Percentiles rank a stretch among this genome's conserved stretches.
phyloP scores from a whole-genome alignment of 2,888 invertebrate genomes.

The Lottia gigantea region DNA sequence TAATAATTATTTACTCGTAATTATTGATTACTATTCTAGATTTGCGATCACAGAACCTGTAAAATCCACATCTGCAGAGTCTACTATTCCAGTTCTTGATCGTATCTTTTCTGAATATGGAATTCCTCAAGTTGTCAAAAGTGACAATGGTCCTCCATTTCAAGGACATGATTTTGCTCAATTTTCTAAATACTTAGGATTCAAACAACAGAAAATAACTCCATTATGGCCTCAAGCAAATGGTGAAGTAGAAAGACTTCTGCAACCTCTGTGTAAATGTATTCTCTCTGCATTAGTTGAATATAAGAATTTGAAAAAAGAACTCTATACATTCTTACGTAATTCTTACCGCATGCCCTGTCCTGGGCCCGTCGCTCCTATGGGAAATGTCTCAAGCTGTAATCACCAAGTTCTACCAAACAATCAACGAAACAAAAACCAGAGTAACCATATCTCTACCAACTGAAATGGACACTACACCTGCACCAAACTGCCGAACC shows the following conservation, averaged over 20 bases:
- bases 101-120: no score
- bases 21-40: constrained; percentile 38
- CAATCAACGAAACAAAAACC: no score
- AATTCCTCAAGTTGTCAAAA: constrained; percentile 31
- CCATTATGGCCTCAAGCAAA: not conserved
- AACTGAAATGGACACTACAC: no score
- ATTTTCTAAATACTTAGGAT: not conserved
- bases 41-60: constrained; percentile 35
- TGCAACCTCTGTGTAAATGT: not conserved
- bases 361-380: no score
- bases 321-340: constrained; percentile 21
- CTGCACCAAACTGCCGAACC: no score
- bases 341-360: constrained; percentile 25
- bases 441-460: no score
- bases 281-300: constrained; percentile 12
- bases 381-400: no score
- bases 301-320: constrained; percentile 19
- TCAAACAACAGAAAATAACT: not conserved
- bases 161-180: not conserved
- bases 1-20: constrained; percentile 31
- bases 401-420: no score
- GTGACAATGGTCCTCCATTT: constrained; percentile 15
- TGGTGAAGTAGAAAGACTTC: not conserved
- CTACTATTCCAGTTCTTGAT: no score
- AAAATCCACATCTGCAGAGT: no score